A percentile compares a stretch with the other conserved stretches of the same genome.
Evolutionary conservation across 2,888 invertebrate species (phyloP).

Genomic region (Pristionchus maxplancki): DNA sequence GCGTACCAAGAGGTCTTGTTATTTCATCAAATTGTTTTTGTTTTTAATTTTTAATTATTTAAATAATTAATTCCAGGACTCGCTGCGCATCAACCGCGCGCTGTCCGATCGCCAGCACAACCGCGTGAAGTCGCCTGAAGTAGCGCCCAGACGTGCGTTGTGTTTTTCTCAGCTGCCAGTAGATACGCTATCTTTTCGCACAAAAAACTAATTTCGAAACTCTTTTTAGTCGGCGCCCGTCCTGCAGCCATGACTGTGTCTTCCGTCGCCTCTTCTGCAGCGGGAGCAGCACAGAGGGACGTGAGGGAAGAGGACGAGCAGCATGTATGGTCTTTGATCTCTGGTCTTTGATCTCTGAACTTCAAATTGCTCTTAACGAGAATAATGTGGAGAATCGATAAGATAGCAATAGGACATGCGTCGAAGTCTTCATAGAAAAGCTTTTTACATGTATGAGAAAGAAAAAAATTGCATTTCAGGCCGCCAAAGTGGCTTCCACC

Average conservation of each 20-base stretch:
- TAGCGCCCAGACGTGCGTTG: slow-evolving; percentile 14
- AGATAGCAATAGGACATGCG: too few relatives aligned
- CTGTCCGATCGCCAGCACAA: slow-evolving; percentile 48
- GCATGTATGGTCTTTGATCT: slow-evolving; percentile 17
- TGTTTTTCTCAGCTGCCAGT: too few relatives aligned
- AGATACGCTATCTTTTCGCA: too few relatives aligned
- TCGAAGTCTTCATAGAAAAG: too few relatives aligned
- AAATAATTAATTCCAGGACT: slow-evolving; percentile 1
- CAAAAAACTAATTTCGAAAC: too few relatives aligned
- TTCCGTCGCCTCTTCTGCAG: background rate
- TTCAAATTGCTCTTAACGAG: background rate
- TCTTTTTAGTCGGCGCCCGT: slow-evolving; percentile 8
- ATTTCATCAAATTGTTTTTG: background rate
- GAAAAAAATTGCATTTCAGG: slow-evolving; percentile 13
- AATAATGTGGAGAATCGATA: too few relatives aligned
- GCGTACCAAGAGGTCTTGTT: background rate
- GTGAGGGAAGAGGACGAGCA: slow-evolving; percentile 27
- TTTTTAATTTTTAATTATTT: background rate
- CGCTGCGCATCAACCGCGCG: slow-evolving; percentile 43
- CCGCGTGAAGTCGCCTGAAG: slow-evolving; percentile 33
- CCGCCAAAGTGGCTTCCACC: slow-evolving; percentile 33
- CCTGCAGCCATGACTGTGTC: slow-evolving; percentile 16
- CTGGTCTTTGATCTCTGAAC: background rate
- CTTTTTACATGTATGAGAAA: too few relatives aligned
- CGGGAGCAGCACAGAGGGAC: background rate